Evolutionary conservation across 1,140 invertebrate genomes (phyloP).

Genomic region (Aphelenchoides besseyi): DNA sequence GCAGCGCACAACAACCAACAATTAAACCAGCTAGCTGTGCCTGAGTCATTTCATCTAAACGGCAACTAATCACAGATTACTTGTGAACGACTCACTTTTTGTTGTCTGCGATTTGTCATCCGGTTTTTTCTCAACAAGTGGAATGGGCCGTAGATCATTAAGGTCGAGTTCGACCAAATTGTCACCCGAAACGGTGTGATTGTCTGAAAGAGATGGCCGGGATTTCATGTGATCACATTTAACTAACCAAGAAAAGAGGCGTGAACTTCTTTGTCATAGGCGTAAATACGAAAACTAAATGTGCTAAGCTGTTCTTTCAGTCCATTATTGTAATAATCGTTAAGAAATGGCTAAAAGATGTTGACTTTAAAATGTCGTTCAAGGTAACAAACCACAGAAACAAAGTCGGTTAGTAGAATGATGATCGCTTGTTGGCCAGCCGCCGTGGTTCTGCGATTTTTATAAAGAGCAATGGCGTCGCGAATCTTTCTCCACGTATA

Average conservation of each 20-base stretch:
- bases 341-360: slow-evolving; percentile 19
- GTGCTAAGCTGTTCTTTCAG: not conserved
- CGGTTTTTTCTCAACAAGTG: slow-evolving; percentile 5
- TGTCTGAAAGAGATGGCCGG: no score
- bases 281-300: slow-evolving; percentile 11
- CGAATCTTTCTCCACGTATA: slow-evolving; percentile 18
- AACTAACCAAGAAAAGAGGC: not conserved
- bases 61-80: not conserved
- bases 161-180: slow-evolving; percentile 7
- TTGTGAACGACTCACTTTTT: no score
- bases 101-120: not conserved
- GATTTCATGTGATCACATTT: no score
- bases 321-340: slow-evolving; percentile 14
- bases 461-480: slow-evolving; percentile 17
- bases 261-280: not conserved
- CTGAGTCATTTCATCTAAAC: slow-evolving; percentile 20
- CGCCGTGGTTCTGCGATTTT: not conserved
- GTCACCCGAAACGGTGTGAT: not conserved
- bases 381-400: no score
- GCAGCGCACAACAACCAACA: slow-evolving; percentile 34
- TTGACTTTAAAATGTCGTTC: no score
- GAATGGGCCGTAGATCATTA: not conserved
- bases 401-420: slow-evolving; percentile 34
- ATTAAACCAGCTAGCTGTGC: slow-evolving; percentile 38
- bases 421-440: not conserved